Conservation (phyloP, 30 jellyfish, hydroid and myxozoan species). For the Turritopsis dohrnii region DNA sequence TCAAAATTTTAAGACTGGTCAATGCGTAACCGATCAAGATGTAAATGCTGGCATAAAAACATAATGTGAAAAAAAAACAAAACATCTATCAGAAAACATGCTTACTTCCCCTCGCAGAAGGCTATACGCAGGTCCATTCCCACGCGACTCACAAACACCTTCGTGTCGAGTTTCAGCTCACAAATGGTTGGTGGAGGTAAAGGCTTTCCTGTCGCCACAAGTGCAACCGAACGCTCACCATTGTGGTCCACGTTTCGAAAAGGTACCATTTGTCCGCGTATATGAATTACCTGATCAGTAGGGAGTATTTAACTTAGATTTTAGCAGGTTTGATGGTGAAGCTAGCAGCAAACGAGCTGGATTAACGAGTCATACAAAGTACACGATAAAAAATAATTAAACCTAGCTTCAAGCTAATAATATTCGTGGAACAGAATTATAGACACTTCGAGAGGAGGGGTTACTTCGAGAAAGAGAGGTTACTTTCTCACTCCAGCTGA, state of each 20-base stretch:
- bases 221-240: constrained; percentile 20
- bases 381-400: too few relatives aligned
- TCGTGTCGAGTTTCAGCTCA: constrained; percentile 38
- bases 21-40: too few relatives aligned
- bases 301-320: neutral
- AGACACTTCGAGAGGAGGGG: too few relatives aligned
- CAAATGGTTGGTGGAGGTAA: constrained; percentile 45
- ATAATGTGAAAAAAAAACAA: too few relatives aligned
- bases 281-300: constrained; percentile 23
- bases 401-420: neutral
- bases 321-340: neutral
- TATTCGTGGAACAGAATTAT: too few relatives aligned
- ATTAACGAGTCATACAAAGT: neutral
- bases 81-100: neutral
- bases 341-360: neutral
- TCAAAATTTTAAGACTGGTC: too few relatives aligned
- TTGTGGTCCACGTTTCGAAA: constrained; percentile 16
- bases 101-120: constrained; percentile 50
- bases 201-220: constrained; percentile 47
- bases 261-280: constrained; percentile 43
- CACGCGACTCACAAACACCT: constrained; percentile 39
- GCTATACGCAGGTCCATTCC: constrained; percentile 43
- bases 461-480: too few relatives aligned
- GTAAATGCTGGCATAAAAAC: too few relatives aligned
- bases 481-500: too few relatives aligned